Evolutionary conservation across 37 sponge, comb jelly and placozoan genomes (phyloP).

Genomic region (Bolinopsis microptera): DNA sequence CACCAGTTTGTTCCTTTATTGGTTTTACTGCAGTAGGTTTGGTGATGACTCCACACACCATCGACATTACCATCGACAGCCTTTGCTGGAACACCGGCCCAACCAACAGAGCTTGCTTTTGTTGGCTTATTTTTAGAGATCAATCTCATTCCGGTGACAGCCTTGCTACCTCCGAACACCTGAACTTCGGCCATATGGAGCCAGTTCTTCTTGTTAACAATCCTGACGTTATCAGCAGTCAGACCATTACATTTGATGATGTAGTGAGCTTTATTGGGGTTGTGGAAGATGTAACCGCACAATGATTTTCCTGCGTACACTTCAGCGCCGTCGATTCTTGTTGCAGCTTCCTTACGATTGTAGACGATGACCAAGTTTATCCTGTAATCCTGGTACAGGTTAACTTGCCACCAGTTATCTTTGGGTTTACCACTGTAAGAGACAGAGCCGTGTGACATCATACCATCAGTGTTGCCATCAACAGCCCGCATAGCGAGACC

Average conservation of each 20-base stretch:
- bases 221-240: neutral
- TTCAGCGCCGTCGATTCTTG: neutral
- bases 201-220: neutral
- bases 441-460: neutral
- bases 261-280: neutral
- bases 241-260: neutral
- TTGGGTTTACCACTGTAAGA: neutral
- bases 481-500: neutral
- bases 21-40: neutral
- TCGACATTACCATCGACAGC: conserved; percentile 28
- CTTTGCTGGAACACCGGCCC: neutral
- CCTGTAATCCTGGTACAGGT: neutral
- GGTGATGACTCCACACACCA: neutral
- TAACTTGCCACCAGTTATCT: neutral
- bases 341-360: neutral
- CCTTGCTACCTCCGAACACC: neutral
- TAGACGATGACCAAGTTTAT: conserved; percentile 14
- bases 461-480: neutral
- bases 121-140: conserved; percentile 16
- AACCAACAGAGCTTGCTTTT: neutral
- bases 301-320: neutral
- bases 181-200: neutral
- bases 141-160: neutral
- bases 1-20: neutral
- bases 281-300: neutral